phyloP scores from a whole-genome alignment of 2,797 vertebrate genomes.

The Champsocephalus gunnari region DNA sequence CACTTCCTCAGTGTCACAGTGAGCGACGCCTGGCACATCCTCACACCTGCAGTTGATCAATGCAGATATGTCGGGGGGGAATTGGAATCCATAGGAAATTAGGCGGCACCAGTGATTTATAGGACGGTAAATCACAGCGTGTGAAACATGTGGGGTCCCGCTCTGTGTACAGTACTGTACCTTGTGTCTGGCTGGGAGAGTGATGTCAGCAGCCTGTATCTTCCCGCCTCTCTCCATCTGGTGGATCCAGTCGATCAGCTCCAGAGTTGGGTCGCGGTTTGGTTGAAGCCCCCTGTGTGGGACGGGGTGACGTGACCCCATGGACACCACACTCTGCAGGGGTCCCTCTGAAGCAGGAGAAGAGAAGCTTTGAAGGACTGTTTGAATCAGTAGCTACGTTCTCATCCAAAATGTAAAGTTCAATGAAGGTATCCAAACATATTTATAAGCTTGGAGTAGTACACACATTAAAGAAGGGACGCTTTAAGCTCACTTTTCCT shows the following conservation, averaged over 20 bases:
- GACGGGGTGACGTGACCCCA: constrained; percentile 77
- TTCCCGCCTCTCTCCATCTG: constrained; percentile 79
- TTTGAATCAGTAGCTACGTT: constrained; percentile 11
- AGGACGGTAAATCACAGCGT: constrained; percentile 81
- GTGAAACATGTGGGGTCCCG: constrained; percentile 53
- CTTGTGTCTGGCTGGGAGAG: constrained; percentile 56
- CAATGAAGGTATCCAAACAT: constrained; percentile 37
- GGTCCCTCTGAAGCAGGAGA: constrained; percentile 65
- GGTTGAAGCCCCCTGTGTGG: constrained; percentile 51
- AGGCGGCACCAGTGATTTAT: constrained; percentile 83
- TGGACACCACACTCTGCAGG: constrained; percentile 80
- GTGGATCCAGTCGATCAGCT: constrained; percentile 71
- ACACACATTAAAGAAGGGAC: constrained; percentile 8
- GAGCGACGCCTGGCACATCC: constrained; percentile 80
- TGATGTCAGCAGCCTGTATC: constrained; percentile 73
- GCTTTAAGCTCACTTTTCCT: neutral
- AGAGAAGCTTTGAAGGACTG: constrained; percentile 7
- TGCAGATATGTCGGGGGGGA: constrained; percentile 83
- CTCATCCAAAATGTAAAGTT: constrained; percentile 32
- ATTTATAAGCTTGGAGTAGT: neutral
- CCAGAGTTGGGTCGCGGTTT: constrained; percentile 63
- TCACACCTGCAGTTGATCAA: constrained; percentile 84
- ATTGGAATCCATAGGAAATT: constrained; percentile 88
- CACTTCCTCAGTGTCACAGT: constrained; percentile 81
- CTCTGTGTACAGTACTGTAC: constrained; percentile 62